Percentiles rank a stretch among this genome's conserved stretches.
Conservation (phyloP, 2,797 vertebrate species). For the Silurus aristotelis region DNA sequence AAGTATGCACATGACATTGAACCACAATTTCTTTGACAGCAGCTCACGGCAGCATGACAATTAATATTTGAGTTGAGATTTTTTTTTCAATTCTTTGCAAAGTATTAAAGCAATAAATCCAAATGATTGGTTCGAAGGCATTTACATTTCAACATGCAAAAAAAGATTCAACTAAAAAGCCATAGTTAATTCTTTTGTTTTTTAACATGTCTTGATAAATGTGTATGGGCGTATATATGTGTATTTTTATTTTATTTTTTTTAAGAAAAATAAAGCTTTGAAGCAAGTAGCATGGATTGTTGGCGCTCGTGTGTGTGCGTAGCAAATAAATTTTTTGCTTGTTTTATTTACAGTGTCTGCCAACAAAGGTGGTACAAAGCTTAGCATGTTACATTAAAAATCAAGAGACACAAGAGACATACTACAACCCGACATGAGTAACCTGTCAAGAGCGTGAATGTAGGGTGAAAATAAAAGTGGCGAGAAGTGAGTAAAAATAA, state of each 20-base stretch:
- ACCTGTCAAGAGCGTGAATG: slow-evolving; percentile 33
- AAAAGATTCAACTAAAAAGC: background rate
- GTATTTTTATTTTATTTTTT: background rate
- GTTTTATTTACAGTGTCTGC: background rate
- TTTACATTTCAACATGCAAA: background rate
- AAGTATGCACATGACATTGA: background rate
- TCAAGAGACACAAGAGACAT: background rate
- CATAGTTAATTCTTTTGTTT: no score
- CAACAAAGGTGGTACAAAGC: background rate
- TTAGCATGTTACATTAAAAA: background rate
- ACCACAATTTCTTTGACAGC: background rate
- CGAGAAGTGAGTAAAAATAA: slow-evolving; percentile 37
- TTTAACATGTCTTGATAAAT: background rate
- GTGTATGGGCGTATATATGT: background rate
- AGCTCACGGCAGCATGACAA: background rate
- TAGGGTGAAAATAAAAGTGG: slow-evolving; percentile 60
- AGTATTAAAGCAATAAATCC: slow-evolving; percentile 6
- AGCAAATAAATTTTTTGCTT: background rate
- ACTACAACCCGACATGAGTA: background rate
- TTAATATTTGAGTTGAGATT: background rate
- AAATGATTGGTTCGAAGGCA: background rate
- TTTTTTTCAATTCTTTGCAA: background rate
- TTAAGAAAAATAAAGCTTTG: background rate
- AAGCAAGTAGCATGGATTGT: background rate
- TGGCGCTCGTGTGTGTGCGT: background rate